Evolutionary conservation across 2,797 vertebrate species (phyloP).

Genomic region (Lithobates pipiens): DNA sequence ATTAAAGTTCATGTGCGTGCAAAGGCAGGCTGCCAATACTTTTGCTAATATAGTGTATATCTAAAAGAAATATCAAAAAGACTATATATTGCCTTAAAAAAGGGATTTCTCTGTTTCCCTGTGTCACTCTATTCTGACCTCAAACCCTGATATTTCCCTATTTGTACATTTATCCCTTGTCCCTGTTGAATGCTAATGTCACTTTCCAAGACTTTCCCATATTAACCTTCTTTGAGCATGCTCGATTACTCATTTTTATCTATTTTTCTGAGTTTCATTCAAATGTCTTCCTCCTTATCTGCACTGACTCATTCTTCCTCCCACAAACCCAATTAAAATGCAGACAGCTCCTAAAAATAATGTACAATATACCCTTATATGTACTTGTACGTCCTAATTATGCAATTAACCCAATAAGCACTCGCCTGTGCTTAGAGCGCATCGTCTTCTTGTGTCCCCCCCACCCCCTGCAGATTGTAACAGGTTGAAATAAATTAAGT

Average conservation of each 20-base stretch:
- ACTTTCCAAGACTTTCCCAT: background rate
- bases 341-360: conserved; percentile 55
- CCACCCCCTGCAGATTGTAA: background rate
- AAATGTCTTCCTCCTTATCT: conserved; percentile 54
- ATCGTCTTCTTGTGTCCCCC: background rate
- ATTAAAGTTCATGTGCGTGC: no score
- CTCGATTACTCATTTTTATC: conserved; percentile 50
- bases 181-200: background rate
- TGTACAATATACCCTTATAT: conserved; percentile 51
- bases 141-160: background rate
- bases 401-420: conserved; percentile 40
- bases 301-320: conserved; percentile 60
- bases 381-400: conserved; percentile 49
- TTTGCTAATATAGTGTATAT: no score
- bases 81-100: no score
- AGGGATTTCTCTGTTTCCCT: no score
- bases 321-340: conserved; percentile 59
- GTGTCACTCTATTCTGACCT: background rate
- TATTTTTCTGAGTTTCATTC: conserved; percentile 53
- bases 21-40: no score
- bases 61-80: no score
- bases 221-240: background rate
- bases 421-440: background rate
- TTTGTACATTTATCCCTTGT: background rate
- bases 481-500: conserved; percentile 20